These are phyloP conservation scores for Pterois miles DNA, from an alignment of 2,797 vertebrate genomes.

Conservation along the genomic window DNA sequence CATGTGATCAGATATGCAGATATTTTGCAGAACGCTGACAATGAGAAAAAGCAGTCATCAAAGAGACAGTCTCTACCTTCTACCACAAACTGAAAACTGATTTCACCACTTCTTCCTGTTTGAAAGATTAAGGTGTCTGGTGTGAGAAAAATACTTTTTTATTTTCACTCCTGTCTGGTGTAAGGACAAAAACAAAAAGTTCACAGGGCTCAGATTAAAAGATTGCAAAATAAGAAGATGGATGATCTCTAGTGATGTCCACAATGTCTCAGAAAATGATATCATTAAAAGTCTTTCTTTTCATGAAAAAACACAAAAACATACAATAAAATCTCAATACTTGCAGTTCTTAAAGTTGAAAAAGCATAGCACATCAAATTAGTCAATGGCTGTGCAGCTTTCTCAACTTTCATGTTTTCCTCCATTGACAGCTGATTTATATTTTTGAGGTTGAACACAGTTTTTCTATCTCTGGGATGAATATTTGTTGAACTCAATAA, in stretches of 20 bases:
- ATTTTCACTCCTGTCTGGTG: not conserved
- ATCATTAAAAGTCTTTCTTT: not conserved
- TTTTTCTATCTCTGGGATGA: not conserved
- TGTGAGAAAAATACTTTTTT: not conserved
- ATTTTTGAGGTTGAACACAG: not conserved
- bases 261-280: not conserved
- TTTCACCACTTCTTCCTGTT: conserved; percentile 37
- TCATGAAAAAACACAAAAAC: not conserved
- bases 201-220: not conserved
- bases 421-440: not conserved
- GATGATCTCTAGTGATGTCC: not conserved
- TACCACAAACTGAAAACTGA: not conserved
- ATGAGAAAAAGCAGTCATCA: not conserved
- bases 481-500: not conserved
- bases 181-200: not conserved
- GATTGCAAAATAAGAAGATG: not conserved
- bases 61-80: not conserved
- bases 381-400: not conserved
- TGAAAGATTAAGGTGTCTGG: conserved; percentile 2
- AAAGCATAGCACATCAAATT: not conserved
- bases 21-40: not conserved
- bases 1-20: not conserved
- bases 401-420: not conserved
- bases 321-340: not conserved
- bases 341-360: not conserved